phyloP scores from a whole-genome alignment of 30 jellyfish, hydroid and myxozoan genomes.

The Pelagia noctiluca region DNA sequence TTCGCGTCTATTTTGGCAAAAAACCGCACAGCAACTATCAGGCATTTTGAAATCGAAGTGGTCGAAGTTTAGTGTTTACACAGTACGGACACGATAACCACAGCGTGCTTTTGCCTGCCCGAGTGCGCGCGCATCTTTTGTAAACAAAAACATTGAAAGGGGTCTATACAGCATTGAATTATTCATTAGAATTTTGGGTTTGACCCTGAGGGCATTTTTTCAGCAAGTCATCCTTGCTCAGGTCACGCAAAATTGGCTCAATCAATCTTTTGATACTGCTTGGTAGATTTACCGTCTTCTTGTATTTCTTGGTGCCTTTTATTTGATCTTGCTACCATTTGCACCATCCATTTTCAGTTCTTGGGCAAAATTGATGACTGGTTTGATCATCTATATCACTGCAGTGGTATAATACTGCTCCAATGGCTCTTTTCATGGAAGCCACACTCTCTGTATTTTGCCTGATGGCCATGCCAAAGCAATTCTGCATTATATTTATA shows the following conservation, averaged over 20 bases:
- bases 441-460: too few relatives aligned
- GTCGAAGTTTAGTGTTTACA: too few relatives aligned
- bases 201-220: conserved; percentile 50
- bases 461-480: too few relatives aligned
- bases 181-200: too few relatives aligned
- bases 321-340: conserved; percentile 20
- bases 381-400: conserved; percentile 6
- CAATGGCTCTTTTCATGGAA: conserved; percentile 17
- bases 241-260: conserved; percentile 13
- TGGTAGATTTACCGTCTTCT: conserved; percentile 6
- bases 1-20: conserved; percentile 15
- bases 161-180: too few relatives aligned
- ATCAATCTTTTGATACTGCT: not conserved
- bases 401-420: too few relatives aligned
- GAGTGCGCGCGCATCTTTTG: too few relatives aligned
- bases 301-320: not conserved
- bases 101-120: too few relatives aligned
- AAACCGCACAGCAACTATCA: conserved; percentile 57
- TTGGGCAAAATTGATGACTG: conserved; percentile 36
- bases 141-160: too few relatives aligned
- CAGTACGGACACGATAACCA: too few relatives aligned
- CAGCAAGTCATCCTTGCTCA: conserved; percentile 19
- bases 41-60: too few relatives aligned
- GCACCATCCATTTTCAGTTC: conserved; percentile 1
- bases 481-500: too few relatives aligned